Percentiles rank a stretch among this genome's conserved stretches.
Conservation (phyloP, 1,140 invertebrate species). For the Trachelipus rathkii region DNA sequence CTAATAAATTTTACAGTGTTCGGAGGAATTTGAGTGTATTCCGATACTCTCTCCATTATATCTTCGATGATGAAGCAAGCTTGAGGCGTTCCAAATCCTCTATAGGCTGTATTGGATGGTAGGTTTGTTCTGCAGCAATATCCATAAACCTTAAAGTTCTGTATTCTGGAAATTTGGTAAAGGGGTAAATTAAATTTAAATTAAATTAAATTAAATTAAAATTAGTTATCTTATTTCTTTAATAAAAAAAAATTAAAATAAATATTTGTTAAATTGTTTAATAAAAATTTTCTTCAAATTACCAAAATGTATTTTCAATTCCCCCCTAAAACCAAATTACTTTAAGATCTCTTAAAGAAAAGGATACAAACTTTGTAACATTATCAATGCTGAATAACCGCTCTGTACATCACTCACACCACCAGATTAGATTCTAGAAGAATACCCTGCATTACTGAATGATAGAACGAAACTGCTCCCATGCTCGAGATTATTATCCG, state of each 20-base stretch:
- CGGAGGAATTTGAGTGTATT: background rate
- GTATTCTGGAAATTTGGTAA: background rate
- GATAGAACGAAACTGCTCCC: conserved; percentile 59
- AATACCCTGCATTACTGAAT: conserved; percentile 74
- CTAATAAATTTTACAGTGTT: background rate
- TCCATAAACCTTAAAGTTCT: conserved; percentile 52
- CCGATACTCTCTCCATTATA: conserved; percentile 70
- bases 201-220: too few species aligned
- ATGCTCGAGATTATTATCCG: conserved; percentile 65
- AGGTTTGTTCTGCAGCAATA: conserved; percentile 77
- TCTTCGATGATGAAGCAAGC: conserved; percentile 79
- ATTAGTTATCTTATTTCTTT: too few species aligned
- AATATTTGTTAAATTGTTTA: too few species aligned
- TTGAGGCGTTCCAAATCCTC: conserved; percentile 84
- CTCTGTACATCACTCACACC: conserved; percentile 70
- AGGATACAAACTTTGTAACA: conserved; percentile 24
- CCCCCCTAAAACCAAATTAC: too few species aligned
- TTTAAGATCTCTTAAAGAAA: too few species aligned
- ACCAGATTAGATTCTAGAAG: conserved; percentile 72
- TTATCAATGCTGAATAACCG: conserved; percentile 57
- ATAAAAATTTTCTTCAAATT: too few species aligned
- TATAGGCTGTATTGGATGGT: conserved; percentile 82
- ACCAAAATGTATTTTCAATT: too few species aligned
- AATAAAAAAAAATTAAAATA: too few species aligned
- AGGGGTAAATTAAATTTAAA: too few species aligned